phyloP scores from a whole-genome alignment of 2,113 vertebrate genomes.

The Anhinga anhinga region DNA sequence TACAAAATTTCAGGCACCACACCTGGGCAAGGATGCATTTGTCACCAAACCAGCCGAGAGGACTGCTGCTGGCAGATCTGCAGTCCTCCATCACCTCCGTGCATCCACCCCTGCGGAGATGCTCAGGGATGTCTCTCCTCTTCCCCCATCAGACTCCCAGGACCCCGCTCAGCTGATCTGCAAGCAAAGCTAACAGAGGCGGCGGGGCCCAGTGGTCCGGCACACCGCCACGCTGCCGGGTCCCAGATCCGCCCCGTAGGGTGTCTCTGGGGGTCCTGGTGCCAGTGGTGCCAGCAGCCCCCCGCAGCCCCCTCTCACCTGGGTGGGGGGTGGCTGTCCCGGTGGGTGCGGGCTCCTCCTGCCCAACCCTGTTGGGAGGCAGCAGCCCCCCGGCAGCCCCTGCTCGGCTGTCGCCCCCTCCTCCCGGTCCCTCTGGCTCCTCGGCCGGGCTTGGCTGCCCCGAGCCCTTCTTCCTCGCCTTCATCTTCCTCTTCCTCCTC shows the following conservation, averaged over 20 bases:
- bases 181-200: background rate
- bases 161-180: background rate
- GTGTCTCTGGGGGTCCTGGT: background rate
- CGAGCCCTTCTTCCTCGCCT: conserved; percentile 38
- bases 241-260: fast-evolving
- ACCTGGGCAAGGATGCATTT: background rate
- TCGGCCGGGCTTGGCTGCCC: background rate
- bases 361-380: conserved; percentile 17
- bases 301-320: background rate
- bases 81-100: background rate
- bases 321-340: background rate
- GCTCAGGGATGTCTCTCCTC: background rate
- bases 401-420: conserved; percentile 49
- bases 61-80: background rate
- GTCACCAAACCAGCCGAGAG: background rate
- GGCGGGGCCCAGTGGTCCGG: fast-evolving
- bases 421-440: background rate
- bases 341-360: background rate
- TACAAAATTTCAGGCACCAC: background rate
- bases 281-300: background rate
- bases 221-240: fast-evolving
- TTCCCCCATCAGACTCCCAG: fast-evolving
- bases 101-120: background rate
- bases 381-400: background rate
- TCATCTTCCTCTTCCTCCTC: conserved; percentile 71